Conservation (phyloP, 1,140 invertebrate genomes). For the Stenopsyche tienmushanensis region DNA sequence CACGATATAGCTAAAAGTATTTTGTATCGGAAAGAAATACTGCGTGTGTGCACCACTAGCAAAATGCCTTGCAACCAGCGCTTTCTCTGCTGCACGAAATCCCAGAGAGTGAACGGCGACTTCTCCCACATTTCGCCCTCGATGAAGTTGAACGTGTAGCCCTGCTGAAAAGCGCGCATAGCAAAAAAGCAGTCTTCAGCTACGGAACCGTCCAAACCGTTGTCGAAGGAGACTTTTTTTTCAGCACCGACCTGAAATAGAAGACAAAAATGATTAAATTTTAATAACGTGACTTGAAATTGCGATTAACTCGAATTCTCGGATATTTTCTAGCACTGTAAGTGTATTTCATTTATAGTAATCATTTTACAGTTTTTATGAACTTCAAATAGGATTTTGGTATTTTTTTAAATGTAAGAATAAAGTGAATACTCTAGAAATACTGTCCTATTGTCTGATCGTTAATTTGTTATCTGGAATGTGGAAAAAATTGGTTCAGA, state of each 20-base stretch:
- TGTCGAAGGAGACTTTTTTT: slow-evolving; percentile 89
- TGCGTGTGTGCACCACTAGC: slow-evolving; percentile 87
- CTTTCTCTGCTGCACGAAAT: slow-evolving; percentile 94
- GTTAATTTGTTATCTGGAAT: no score
- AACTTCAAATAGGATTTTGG: no score
- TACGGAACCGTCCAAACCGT: slow-evolving; percentile 93
- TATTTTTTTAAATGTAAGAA: no score
- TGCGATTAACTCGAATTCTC: no score
- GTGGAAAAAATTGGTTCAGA: no score
- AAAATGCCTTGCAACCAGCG: slow-evolving; percentile 96
- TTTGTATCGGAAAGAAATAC: slow-evolving; percentile 81
- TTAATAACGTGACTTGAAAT: no score
- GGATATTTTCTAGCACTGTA: no score
- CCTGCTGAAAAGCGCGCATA: slow-evolving; percentile 85
- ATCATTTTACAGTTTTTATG: neutral
- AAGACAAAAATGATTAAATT: neutral
- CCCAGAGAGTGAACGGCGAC: slow-evolving; percentile 91
- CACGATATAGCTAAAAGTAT: slow-evolving; percentile 84
- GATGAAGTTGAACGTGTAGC: slow-evolving; percentile 88
- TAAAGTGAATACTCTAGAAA: no score
- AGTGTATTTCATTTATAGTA: neutral
- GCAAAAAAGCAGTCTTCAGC: slow-evolving; percentile 97
- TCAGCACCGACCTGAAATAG: slow-evolving; percentile 81
- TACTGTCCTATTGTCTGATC: no score
- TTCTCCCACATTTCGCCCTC: slow-evolving; percentile 99